phyloP scores from a whole-genome alignment of 2,888 invertebrate genomes.

The Aspidiotus rigidus region DNA sequence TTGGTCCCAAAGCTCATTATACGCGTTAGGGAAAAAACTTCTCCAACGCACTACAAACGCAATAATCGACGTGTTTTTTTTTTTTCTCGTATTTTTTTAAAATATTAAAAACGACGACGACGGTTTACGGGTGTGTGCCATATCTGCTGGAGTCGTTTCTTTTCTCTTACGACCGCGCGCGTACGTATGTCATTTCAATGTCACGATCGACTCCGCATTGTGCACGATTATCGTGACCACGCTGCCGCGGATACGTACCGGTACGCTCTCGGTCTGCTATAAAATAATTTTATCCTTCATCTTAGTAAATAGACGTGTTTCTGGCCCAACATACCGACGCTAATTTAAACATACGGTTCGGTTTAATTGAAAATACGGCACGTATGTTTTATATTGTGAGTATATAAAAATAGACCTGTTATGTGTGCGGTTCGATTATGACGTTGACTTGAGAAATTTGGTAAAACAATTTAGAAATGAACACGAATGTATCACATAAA shows the following conservation, averaged over 20 bases:
- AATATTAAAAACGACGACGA: not conserved
- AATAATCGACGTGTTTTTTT: not conserved
- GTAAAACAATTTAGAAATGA: no score
- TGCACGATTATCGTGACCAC: conserved; percentile 31
- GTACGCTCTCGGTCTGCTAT: not conserved
- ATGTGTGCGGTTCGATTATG: no score
- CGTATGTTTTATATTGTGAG: not conserved
- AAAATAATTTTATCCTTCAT: conserved; percentile 29
- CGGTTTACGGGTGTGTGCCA: conserved; percentile 1
- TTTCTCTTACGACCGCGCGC: not conserved
- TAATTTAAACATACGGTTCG: conserved; percentile 1
- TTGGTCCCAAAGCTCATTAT: no score
- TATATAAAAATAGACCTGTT: no score
- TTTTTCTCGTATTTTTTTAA: not conserved
- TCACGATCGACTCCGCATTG: conserved; percentile 30
- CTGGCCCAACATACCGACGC: conserved; percentile 19
- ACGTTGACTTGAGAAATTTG: no score
- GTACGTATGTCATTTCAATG: conserved; percentile 24
- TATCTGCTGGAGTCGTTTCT: conserved; percentile 1
- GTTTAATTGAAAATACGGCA: conserved; percentile 29
- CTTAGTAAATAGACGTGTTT: conserved; percentile 25
- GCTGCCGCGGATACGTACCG: conserved; percentile 12
- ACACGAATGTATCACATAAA: no score
- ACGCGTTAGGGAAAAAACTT: no score
- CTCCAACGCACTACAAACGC: not conserved